phyloP scores from a whole-genome alignment of 2,113 vertebrate species.

The Echinops telfairi region DNA sequence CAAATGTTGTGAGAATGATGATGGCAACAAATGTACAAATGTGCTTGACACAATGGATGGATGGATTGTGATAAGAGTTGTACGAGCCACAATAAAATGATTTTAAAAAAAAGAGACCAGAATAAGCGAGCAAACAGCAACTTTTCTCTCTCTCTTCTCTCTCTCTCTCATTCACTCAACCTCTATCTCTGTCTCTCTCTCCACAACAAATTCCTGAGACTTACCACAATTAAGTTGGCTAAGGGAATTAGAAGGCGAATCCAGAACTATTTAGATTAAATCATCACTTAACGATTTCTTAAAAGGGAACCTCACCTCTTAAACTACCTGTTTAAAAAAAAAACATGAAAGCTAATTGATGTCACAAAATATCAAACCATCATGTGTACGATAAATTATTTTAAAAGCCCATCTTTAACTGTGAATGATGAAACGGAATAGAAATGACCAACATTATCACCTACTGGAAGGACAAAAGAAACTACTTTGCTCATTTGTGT shows the following conservation, averaged over 20 bases:
- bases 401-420: not conserved
- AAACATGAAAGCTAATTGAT: slow-evolving; percentile 35
- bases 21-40: no score
- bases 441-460: not conserved
- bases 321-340: slow-evolving; percentile 25
- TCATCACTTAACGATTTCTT: not conserved
- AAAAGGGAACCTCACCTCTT: not conserved
- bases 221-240: not conserved
- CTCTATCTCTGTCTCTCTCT: no score
- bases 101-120: slow-evolving; percentile 41
- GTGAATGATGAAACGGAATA: slow-evolving; percentile 39
- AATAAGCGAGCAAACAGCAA: not conserved
- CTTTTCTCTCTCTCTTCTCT: no score
- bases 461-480: not conserved
- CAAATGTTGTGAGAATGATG: no score
- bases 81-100: no score
- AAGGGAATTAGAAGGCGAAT: not conserved
- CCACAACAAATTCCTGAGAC: not conserved
- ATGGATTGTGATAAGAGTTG: no score
- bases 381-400: not conserved
- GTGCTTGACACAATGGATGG: no score
- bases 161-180: no score
- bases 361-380: slow-evolving; percentile 14
- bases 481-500: not conserved
- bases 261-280: slow-evolving; percentile 36